Percentiles rank a stretch among this genome's conserved stretches.
phyloP scores from a whole-genome alignment of 2,797 vertebrate species.

The Argya squamiceps region DNA sequence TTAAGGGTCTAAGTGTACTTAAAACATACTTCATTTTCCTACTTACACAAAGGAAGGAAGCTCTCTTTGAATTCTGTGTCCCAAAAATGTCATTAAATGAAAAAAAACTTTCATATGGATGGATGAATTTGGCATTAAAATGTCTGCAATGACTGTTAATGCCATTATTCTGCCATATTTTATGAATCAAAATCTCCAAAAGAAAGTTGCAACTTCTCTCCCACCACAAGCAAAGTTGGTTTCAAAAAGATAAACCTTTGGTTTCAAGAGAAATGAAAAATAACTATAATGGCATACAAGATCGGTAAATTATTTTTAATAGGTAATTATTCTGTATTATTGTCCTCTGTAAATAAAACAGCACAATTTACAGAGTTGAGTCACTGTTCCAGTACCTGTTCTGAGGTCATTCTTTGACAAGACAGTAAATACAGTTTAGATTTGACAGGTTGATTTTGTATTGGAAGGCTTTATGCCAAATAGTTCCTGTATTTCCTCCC shows the following conservation, averaged over 20 bases:
- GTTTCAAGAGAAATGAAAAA: neutral
- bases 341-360: neutral
- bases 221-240: neutral
- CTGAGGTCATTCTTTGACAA: neutral
- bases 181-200: neutral
- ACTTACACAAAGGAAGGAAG: neutral
- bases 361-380: neutral
- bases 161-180: neutral
- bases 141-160: neutral
- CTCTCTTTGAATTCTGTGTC: neutral
- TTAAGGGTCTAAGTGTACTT: neutral
- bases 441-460: neutral
- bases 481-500: neutral
- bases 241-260: neutral
- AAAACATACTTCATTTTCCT: neutral
- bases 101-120: neutral
- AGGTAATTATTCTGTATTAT: neutral
- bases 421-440: neutral
- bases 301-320: neutral
- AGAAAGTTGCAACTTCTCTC: neutral
- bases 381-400: neutral
- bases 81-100: neutral
- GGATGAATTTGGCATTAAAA: neutral
- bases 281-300: neutral
- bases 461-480: constrained; percentile 12